phyloP scores from a whole-genome alignment of 2,888 invertebrate genomes.

The Dolichomitus sp. region DNA sequence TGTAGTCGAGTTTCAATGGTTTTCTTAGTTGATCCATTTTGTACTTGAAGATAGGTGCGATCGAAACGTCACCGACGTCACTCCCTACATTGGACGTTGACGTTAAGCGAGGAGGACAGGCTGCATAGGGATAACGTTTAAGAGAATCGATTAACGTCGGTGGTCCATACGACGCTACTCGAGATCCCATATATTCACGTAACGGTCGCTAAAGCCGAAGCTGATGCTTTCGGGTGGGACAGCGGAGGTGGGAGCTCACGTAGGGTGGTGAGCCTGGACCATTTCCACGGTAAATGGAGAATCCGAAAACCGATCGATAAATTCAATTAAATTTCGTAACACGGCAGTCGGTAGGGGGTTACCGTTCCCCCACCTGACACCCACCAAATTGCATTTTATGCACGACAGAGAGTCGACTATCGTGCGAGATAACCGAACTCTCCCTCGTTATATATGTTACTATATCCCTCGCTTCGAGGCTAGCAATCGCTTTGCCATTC shows the following conservation, averaged over 20 bases:
- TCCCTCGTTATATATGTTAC: conserved; percentile 18
- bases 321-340: conserved; percentile 85
- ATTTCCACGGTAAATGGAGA: conserved; percentile 67
- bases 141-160: conserved; percentile 64
- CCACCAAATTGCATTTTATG: conserved; percentile 81
- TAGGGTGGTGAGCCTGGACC: conserved; percentile 16
- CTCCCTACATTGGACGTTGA: conserved; percentile 45
- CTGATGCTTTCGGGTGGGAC: conserved; percentile 45
- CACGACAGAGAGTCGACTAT: conserved; percentile 62
- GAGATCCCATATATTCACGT: conserved; percentile 65
- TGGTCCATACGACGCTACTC: conserved; percentile 50
- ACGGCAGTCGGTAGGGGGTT: conserved; percentile 68
- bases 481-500: conserved; percentile 31
- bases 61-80: conserved; percentile 15
- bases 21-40: not conserved
- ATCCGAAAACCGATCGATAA: conserved; percentile 84
- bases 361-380: conserved; percentile 71
- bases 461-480: conserved; percentile 13
- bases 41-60: not conserved
- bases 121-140: conserved; percentile 57
- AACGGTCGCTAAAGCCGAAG: conserved; percentile 59
- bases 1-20: not conserved
- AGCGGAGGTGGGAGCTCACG: conserved; percentile 15
- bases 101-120: conserved; percentile 62
- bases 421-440: conserved; percentile 60